These are phyloP conservation scores for Cyanoramphus novaezelandiae DNA, from an alignment of 2,113 vertebrate genomes.

Conservation along the genomic window DNA sequence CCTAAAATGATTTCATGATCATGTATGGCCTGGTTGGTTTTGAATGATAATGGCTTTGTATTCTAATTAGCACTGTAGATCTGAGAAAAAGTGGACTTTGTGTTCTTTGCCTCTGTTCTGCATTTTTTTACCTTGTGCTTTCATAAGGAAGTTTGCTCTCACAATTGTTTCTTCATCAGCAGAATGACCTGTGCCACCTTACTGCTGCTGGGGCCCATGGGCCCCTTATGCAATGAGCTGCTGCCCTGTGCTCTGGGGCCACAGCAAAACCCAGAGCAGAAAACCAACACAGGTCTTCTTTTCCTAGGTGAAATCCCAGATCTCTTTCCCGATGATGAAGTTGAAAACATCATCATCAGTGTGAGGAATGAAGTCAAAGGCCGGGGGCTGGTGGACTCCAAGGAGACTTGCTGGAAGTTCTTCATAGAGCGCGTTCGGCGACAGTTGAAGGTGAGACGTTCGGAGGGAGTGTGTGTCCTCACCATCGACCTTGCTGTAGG, in stretches of 20 bases:
- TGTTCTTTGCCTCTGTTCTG: background rate
- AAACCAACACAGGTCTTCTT: background rate
- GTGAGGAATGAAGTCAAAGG: conserved; percentile 86
- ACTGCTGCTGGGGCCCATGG: background rate
- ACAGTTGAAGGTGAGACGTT: conserved; percentile 87
- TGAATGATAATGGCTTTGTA: background rate
- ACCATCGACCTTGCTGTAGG: fast-evolving
- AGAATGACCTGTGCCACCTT: background rate
- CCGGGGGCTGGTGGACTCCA: conserved; percentile 84
- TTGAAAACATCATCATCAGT: conserved; percentile 86
- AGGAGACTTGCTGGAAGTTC: conserved; percentile 94
- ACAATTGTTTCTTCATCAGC: background rate
- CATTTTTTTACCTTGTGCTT: background rate
- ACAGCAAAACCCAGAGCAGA: background rate
- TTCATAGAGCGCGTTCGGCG: conserved; percentile 87
- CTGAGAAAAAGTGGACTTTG: background rate
- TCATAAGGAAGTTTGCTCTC: background rate
- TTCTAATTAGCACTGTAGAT: background rate
- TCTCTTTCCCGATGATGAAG: conserved; percentile 90
- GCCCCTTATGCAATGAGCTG: fast-evolving
- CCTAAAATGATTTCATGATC: background rate
- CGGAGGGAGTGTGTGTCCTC: background rate
- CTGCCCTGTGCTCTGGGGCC: background rate
- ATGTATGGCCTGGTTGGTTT: background rate
- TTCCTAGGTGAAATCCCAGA: conserved; percentile 91